Conservation (phyloP, 2,888 invertebrate species). For the Phengaris alcon region DNA sequence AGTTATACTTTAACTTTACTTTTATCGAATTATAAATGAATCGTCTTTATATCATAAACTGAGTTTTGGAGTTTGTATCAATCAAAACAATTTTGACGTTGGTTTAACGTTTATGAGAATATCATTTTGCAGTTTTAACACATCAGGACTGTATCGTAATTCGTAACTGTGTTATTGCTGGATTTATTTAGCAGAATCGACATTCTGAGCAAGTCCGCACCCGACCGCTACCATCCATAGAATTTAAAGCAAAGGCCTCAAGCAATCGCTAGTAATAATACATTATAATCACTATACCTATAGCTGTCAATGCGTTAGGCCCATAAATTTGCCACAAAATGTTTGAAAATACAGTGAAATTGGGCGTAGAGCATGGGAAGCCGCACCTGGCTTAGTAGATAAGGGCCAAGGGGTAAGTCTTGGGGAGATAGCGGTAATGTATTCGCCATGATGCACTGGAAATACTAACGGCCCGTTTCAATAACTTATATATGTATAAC, state of each 20-base stretch:
- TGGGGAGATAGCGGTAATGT: conserved; percentile 35
- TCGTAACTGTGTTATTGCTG: too few species aligned
- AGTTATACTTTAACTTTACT: too few species aligned
- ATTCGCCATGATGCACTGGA: neutral
- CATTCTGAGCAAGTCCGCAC: too few species aligned
- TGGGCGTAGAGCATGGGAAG: conserved; percentile 44
- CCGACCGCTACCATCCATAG: neutral
- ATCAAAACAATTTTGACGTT: too few species aligned
- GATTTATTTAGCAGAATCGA: too few species aligned
- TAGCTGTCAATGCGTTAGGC: conserved; percentile 3
- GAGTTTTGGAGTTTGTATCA: too few species aligned
- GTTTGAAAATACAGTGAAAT: conserved; percentile 25
- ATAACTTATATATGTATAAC: too few species aligned
- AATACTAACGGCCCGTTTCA: neutral
- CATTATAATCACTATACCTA: neutral
- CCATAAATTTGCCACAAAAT: conserved; percentile 12
- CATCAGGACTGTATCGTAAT: too few species aligned
- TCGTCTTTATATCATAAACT: too few species aligned
- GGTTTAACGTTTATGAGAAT: too few species aligned
- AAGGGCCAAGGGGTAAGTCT: conserved; percentile 42
- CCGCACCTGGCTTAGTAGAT: conserved; percentile 48
- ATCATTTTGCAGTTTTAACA: too few species aligned
- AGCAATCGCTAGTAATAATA: neutral
- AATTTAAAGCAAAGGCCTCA: neutral
- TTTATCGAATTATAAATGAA: too few species aligned